A percentile compares a stretch with the other conserved stretches of the same genome.
Conservation (phyloP, 2,113 vertebrate species). For the Oreochromis spilurus region DNA sequence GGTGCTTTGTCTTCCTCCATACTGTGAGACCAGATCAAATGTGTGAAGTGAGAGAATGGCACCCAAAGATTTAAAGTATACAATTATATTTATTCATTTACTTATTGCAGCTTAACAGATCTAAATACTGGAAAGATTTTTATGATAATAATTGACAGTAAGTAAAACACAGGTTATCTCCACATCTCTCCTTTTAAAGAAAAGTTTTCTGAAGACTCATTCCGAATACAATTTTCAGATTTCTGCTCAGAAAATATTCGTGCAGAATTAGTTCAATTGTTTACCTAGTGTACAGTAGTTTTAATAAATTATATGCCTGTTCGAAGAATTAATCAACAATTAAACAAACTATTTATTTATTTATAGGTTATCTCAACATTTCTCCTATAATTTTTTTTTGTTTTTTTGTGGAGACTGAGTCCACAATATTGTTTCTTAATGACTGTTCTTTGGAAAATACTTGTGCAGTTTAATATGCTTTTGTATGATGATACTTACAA, state of each 20-base stretch:
- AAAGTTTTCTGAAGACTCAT: background rate
- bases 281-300: background rate
- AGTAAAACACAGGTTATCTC: background rate
- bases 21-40: constrained; percentile 14
- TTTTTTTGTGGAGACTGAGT: too few relatives aligned
- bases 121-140: background rate
- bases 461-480: background rate
- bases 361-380: background rate
- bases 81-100: background rate
- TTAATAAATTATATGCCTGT: background rate
- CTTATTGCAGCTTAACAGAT: background rate
- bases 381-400: background rate
- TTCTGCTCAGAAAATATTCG: background rate
- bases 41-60: too few relatives aligned
- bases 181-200: background rate
- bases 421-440: too few relatives aligned
- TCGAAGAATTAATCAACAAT: background rate
- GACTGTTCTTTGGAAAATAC: background rate
- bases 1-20: constrained; percentile 68
- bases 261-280: background rate
- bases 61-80: background rate
- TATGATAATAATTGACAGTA: background rate
- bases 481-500: constrained; percentile 55
- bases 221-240: too few relatives aligned
- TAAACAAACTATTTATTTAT: background rate